phyloP scores from a whole-genome alignment of 2,797 vertebrate species.

The Sebastolobus alascanus region DNA sequence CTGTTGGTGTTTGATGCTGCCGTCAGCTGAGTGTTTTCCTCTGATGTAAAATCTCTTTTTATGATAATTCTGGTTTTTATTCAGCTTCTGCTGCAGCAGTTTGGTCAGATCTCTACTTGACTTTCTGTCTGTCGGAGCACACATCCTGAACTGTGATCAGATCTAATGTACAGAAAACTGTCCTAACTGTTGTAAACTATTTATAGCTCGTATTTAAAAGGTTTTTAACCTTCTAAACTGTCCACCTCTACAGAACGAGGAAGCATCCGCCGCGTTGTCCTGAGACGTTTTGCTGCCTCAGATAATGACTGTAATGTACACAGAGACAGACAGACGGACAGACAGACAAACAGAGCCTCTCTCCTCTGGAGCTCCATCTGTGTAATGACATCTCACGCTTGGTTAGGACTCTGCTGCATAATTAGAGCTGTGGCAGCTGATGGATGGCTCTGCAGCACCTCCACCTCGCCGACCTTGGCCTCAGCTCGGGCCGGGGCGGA shows the following conservation, averaged over 20 bases:
- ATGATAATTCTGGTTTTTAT: slow-evolving; percentile 29
- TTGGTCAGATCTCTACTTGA: slow-evolving; percentile 27
- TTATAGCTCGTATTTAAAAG: not conserved
- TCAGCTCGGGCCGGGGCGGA: slow-evolving; percentile 33
- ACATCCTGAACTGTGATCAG: not conserved
- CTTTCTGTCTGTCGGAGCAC: not conserved
- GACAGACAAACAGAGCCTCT: slow-evolving; percentile 48
- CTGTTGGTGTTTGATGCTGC: slow-evolving; percentile 34
- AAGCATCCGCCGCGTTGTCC: not conserved
- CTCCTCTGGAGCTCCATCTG: slow-evolving; percentile 68
- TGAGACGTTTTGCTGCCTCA: not conserved
- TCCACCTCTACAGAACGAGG: not conserved
- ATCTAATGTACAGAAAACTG: not conserved
- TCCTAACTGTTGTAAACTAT: no score
- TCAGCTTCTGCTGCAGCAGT: slow-evolving; percentile 10
- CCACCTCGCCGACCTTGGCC: slow-evolving; percentile 63
- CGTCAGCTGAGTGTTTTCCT: slow-evolving; percentile 33
- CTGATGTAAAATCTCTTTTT: slow-evolving; percentile 14
- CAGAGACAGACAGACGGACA: slow-evolving; percentile 20
- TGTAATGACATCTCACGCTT: slow-evolving; percentile 73
- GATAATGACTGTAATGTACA: slow-evolving; percentile 14
- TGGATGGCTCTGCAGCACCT: slow-evolving; percentile 65
- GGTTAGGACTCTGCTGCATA: slow-evolving; percentile 69
- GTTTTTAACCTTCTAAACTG: not conserved
- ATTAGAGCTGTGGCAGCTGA: slow-evolving; percentile 68